phyloP scores from a whole-genome alignment of 2,888 invertebrate genomes.

The Bibio marci region DNA sequence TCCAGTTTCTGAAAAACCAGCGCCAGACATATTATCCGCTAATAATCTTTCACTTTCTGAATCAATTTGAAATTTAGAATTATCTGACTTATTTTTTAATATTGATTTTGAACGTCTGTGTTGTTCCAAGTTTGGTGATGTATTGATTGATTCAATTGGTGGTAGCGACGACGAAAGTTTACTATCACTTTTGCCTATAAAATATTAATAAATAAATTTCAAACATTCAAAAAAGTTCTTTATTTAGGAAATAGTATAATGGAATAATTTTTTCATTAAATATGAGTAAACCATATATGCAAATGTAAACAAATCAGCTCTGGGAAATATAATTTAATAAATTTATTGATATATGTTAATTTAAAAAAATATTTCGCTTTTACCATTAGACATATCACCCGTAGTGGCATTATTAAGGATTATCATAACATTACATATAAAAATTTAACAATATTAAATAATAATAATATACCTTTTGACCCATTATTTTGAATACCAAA shows the following conservation, averaged over 20 bases:
- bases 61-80: conserved; percentile 35
- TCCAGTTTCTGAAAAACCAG: conserved; percentile 37
- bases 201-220: not conserved
- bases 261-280: too few relatives aligned
- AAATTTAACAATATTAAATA: too few relatives aligned
- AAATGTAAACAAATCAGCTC: too few relatives aligned
- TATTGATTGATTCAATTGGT: conserved; percentile 56
- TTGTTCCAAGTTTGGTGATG: conserved; percentile 44
- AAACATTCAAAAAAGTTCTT: not conserved
- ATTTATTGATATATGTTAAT: too few relatives aligned
- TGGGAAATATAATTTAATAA: too few relatives aligned
- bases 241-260: not conserved
- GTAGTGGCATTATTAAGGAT: too few relatives aligned
- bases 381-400: too few relatives aligned
- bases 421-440: too few relatives aligned
- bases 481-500: conserved; percentile 41
- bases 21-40: conserved; percentile 42
- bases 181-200: conserved; percentile 34
- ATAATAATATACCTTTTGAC: conserved; percentile 22
- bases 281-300: too few relatives aligned
- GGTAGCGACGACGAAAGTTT: conserved; percentile 49
- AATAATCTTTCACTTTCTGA: conserved; percentile 61
- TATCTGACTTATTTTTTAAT: conserved; percentile 53
- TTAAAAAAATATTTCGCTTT: too few relatives aligned
- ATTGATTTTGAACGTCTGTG: conserved; percentile 57